Conservation (phyloP, 2,113 vertebrate genomes). For the Zosterops japonicus region DNA sequence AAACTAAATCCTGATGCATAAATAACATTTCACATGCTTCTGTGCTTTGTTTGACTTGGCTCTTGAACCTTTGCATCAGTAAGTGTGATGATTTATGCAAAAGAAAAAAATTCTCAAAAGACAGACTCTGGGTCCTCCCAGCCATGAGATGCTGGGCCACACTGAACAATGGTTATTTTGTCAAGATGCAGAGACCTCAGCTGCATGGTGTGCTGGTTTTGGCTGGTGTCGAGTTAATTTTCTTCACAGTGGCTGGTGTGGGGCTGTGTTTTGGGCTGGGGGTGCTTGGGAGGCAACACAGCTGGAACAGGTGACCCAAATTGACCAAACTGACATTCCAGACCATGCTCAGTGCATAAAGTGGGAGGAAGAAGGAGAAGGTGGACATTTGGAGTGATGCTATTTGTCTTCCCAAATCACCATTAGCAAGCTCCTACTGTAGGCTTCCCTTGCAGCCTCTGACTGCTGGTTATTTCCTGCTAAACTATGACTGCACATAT, state of each 20-base stretch:
- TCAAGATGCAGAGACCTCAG: not conserved
- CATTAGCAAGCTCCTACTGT: fast-evolving
- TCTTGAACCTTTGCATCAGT: not conserved
- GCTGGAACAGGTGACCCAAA: fast-evolving
- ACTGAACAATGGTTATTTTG: not conserved
- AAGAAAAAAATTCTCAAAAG: not conserved
- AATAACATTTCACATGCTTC: not conserved
- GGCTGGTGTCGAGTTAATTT: not conserved
- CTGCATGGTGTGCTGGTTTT: not conserved
- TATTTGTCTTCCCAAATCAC: not conserved
- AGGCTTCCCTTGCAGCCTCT: too few species aligned
- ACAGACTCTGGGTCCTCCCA: not conserved
- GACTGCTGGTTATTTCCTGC: too few species aligned
- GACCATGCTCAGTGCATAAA: not conserved
- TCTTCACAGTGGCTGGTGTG: not conserved
- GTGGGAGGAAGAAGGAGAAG: not conserved
- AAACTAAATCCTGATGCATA: not conserved
- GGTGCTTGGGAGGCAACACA: fast-evolving
- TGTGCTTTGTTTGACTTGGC: not conserved
- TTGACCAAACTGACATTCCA: not conserved
- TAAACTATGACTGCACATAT: too few species aligned
- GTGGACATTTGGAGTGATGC: not conserved
- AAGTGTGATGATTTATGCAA: not conserved
- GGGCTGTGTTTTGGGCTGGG: not conserved
- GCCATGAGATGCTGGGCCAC: not conserved